Percentiles rank a stretch among this genome's conserved stretches.
Evolutionary conservation across 2,797 vertebrate genomes (phyloP).

Genomic region (Lutjanus argentimaculatus): DNA sequence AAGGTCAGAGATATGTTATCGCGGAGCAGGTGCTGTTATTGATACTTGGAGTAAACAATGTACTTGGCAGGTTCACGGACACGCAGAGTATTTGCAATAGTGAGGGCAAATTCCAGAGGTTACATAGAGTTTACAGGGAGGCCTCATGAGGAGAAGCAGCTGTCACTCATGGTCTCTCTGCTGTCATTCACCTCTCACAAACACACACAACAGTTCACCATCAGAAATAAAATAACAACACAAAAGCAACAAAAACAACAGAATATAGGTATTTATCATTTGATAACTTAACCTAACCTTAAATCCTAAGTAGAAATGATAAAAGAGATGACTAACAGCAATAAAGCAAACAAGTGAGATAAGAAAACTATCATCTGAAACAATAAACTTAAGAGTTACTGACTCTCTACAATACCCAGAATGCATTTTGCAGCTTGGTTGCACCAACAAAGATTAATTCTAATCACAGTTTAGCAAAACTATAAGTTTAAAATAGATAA

Average conservation of each 20-base stretch:
- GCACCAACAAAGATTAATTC: too few species aligned
- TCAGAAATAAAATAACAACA: too few species aligned
- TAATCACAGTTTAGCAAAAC: too few species aligned
- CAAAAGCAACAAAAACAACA: background rate
- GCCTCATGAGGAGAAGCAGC: background rate
- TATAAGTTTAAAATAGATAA: too few species aligned
- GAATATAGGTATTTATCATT: background rate
- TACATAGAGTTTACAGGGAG: slow-evolving; percentile 7
- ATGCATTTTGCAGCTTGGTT: background rate
- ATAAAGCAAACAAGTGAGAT: background rate
- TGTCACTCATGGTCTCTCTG: background rate
- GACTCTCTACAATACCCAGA: slow-evolving; percentile 6
- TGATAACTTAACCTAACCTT: background rate
- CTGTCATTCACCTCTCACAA: background rate
- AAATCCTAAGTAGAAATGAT: background rate
- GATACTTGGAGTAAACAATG: slow-evolving; percentile 16
- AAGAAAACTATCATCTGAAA: background rate
- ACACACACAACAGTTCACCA: background rate
- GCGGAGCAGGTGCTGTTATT: background rate
- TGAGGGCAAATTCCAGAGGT: slow-evolving; percentile 64
- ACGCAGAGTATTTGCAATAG: slow-evolving; percentile 8
- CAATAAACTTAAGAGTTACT: background rate
- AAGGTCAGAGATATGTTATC: slow-evolving; percentile 27
- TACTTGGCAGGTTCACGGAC: slow-evolving; percentile 27
- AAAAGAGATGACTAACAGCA: background rate